These are phyloP conservation scores for Caradrina clavipalpis DNA, from an alignment of 2,888 invertebrate genomes.

Conservation along the genomic window DNA sequence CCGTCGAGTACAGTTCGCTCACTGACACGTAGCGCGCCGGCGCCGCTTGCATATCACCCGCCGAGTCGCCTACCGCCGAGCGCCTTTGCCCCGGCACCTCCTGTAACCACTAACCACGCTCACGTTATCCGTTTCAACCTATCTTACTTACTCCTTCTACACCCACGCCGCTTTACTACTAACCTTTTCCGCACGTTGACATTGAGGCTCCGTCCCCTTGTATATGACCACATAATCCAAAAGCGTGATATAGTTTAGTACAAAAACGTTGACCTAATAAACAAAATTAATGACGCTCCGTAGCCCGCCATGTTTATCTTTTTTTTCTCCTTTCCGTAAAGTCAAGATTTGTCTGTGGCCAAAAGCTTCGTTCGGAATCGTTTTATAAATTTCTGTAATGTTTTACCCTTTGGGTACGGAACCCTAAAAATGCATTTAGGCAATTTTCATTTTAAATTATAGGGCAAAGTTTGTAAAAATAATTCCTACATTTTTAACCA, in stretches of 20 bases:
- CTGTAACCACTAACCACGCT: constrained; percentile 68
- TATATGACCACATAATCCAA: constrained; percentile 79
- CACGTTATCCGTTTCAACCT: constrained; percentile 35
- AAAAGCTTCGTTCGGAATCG: constrained; percentile 36
- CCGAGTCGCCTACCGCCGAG: constrained; percentile 80
- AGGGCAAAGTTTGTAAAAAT: too few species aligned
- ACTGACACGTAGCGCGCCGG: constrained; percentile 90
- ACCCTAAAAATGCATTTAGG: too few species aligned
- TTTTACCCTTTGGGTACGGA: too few species aligned
- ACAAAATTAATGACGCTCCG: constrained; percentile 80
- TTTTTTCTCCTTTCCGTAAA: constrained; percentile 65
- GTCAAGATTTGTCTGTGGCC: constrained; percentile 21
- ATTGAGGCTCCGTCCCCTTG: constrained; percentile 74
- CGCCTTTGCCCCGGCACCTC: constrained; percentile 82
- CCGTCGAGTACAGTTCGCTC: constrained; percentile 89
- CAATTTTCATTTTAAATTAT: too few species aligned
- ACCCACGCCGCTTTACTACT: constrained; percentile 25
- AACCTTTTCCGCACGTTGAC: constrained; percentile 79
- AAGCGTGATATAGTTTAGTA: constrained; percentile 57
- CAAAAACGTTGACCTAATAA: constrained; percentile 74
- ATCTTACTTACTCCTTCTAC: constrained; percentile 1
- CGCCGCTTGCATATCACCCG: constrained; percentile 88
- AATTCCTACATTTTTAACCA: too few species aligned
- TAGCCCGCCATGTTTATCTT: constrained; percentile 88
- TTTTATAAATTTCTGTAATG: too few species aligned